Base-by-base conservation (phyloP, 2,113 vertebrate species). In the Balaeniceps rex region DNA sequence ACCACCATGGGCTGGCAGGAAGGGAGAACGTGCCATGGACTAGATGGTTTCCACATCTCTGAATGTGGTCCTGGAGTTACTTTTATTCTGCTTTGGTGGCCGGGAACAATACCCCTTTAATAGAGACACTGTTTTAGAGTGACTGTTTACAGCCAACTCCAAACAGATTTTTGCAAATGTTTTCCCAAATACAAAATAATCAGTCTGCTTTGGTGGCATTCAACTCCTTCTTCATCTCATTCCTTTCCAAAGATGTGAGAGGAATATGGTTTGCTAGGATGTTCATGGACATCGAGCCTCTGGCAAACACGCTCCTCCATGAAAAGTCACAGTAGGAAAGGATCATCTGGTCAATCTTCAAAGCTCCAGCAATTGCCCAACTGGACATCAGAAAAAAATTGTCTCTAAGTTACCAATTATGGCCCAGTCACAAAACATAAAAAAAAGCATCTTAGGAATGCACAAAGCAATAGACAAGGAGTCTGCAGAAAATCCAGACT, bases 61-160 rank as follows among this genome's bases (percentile, higher is more conserved):
- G 52, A 91, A 54, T 96, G 93, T 88, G 89, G 90, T 93, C 94
- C 84, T 85, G 92, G 47, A 69, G 49, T 85, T 55, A 83, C 66
- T 95, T 92, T 51, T 86, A 74, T 93, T 97, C 92, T 88, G 64
- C 90, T 86, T 95, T 90, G 87, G 93, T 96, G 94, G 94, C 87
- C 75, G 8, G 68, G 75, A 97, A 90, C 93, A 92, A 92, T 83
- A 86, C 29, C 36, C 16, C 44, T 88, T 88, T 86, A 96, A 70
- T 36, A 87, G 60, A 94, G 75, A 63, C 85, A 42, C 64, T 83
- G 31, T 36, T 96, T 92, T 74, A 90, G 76, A 94, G 75, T 52
- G 28, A 69, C 36, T 93, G 65, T 94, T 95, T 96, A 93, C 52
- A 88, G 75, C 3, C 44, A 76, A 5, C 44, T 95, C 84, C 66